Base-by-base conservation (phyloP, 2,797 vertebrate species). In the Pangasius krempfi region DNA sequence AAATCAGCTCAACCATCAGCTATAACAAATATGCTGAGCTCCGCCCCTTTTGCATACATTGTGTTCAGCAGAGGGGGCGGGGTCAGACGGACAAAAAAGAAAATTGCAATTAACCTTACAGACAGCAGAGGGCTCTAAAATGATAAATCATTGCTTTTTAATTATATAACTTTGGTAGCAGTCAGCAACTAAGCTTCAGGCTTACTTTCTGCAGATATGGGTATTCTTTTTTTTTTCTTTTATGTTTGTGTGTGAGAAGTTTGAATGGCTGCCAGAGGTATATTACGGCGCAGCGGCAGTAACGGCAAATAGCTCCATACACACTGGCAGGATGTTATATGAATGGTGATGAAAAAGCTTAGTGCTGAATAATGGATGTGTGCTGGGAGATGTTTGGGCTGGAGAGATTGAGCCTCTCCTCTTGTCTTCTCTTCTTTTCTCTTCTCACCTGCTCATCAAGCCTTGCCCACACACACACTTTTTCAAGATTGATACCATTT, bases 351-450 rank as follows among this genome's bases (percentile, higher is more conserved):
- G 85, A 90, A 91, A 90, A 86, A 89, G 60, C 85, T 88, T 89
- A 84, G 88, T 87, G 58, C 81, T 92, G 90, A 91, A 92, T 91
- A 89, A 91, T 92, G 80, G 64, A 89, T 89, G 87, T 88, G 87
- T 88, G 84, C 88, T 89, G 86, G 86, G 82, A 90, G 89, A 85
- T 84, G 79, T 91, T 92, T 89, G 86, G 54, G 68, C 73, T 86
- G 54, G 68, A 27, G 79, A 87, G 79, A 83, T 84, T 78, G 85
- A 88, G 73, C 82, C 54, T 40, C 7, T 52, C 78, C 82, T 73
- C 50, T 30, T 60, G 54, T 81, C 16, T 27, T 44, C 76, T 30
- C n/a, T 33, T 33, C 40, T 40, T 0, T 50, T 78, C 9, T 54
- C 76, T 86, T 25, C 22, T 90, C 44, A 68, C 76, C 56, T 33